phyloP scores from a whole-genome alignment of 2,888 invertebrate species.

The Chelonus formosanus region DNA sequence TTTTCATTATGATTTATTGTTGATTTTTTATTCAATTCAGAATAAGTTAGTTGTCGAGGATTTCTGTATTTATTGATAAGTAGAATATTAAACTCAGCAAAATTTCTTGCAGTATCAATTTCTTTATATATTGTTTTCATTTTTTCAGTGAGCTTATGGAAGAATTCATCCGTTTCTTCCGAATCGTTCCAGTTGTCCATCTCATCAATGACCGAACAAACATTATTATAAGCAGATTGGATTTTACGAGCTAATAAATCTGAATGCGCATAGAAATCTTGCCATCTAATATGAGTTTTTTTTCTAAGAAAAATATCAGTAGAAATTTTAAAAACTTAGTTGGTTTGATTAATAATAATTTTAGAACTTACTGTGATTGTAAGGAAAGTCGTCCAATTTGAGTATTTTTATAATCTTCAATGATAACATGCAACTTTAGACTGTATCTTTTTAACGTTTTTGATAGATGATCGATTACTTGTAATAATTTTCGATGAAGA shows the following conservation, averaged over 20 bases:
- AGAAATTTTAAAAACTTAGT: background rate
- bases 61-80: slow-evolving; percentile 46
- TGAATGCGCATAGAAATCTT: slow-evolving; percentile 56
- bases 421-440: too few species aligned
- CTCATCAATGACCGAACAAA: slow-evolving; percentile 50
- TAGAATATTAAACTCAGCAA: slow-evolving; percentile 54
- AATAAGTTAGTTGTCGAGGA: background rate
- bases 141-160: slow-evolving; percentile 44
- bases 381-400: too few species aligned
- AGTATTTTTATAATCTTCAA: too few species aligned
- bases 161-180: slow-evolving; percentile 38
- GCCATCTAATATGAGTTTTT: slow-evolving; percentile 50
- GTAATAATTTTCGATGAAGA: too few species aligned
- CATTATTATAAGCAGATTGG: slow-evolving; percentile 50
- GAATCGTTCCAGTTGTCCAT: slow-evolving; percentile 48
- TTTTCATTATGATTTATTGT: slow-evolving; percentile 8
- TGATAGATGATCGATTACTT: too few species aligned
- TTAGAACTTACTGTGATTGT: too few species aligned
- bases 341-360: too few species aligned
- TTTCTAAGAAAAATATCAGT: slow-evolving; percentile 40
- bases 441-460: too few species aligned
- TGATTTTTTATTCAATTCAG: too few species aligned
- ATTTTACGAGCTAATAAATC: slow-evolving; percentile 56
- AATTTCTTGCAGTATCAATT: slow-evolving; percentile 54
- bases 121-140: slow-evolving; percentile 52